Evolutionary conservation across 2,797 vertebrate species (phyloP), one percentile per base, ranked within the genome.

Genomic region (Sus cebifrons): DNA sequence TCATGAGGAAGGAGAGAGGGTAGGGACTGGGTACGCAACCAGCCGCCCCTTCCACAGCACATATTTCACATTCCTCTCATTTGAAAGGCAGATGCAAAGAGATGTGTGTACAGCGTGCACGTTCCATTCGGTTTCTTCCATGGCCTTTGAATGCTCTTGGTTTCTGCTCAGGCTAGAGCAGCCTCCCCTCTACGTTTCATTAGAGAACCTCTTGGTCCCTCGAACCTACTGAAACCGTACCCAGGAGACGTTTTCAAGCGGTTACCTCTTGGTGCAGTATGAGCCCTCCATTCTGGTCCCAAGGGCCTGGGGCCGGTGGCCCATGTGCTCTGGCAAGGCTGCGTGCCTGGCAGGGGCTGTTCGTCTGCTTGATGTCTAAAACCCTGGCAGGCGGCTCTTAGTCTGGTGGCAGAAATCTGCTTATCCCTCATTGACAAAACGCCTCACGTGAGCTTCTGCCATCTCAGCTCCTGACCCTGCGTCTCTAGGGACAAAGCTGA

Each of bases 21-120:
- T 1, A 5, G 49, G 68, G 65, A n/a, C 52, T 36, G n/a, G 52
- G 4, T 9, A 93, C 88, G 40, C 32, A 78, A 52, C 12, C 29
- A 12, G 56, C 29, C 11, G 0, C 16, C 23, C 65, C 4, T 56
- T 62, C 49, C 32, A 87, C 15, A 64, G 49, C 44, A 32, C 56
- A 17, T 32, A 17, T 49, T 86, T 67, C 29, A 60, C 92, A 49
- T 44, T 54, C 73, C 25, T 82, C 75, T 73, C 18, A 17, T 20
- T 44, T 27, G 89, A 75, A 90, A 95, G 73, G 77, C 77, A 62
- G 23, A 32, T 54, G 23, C 44, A 62, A 91, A 91, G 62, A 40
- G 78, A 91, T 44, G 32, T 70, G 77, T 1, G 2, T 1, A 8
- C 2, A 14, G 49, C 58, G 17, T 36, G 0, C 32, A 64, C 44